Percentiles rank a stretch among this genome's conserved stretches.
phyloP scores from a whole-genome alignment of 2,797 vertebrate species.

The Halcyon leucocephala region DNA sequence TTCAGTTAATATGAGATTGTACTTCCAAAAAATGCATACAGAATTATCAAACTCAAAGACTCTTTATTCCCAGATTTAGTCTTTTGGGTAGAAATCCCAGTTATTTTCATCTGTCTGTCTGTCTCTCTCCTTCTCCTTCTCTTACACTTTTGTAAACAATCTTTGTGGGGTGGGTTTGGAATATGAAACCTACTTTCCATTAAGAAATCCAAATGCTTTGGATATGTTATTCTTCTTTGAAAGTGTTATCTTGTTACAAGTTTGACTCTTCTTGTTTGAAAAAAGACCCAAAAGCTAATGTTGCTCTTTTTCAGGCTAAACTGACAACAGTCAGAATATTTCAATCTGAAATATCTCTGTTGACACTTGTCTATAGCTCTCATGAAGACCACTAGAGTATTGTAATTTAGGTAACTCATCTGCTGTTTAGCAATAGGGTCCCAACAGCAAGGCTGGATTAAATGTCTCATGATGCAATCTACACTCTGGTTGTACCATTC shows the following conservation, averaged over 20 bases:
- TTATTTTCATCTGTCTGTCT: not conserved
- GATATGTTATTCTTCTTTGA: not conserved
- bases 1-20: not conserved
- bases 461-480: not conserved
- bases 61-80: not conserved
- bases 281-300: not conserved
- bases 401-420: not conserved
- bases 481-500: not conserved
- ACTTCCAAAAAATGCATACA: not conserved
- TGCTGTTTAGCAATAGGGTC: not conserved
- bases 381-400: not conserved
- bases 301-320: not conserved
- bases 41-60: not conserved
- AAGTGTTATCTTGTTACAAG: not conserved
- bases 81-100: not conserved
- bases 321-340: not conserved
- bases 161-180: not conserved
- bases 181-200: not conserved
- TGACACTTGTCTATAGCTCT: not conserved
- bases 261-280: not conserved
- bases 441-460: not conserved
- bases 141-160: not conserved
- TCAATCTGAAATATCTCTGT: not conserved
- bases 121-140: not conserved
- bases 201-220: rapidly evolving